Percentiles rank a stretch among this genome's conserved stretches.
Conservation (phyloP, 37 sponge, comb jelly and placozoan species). For the Beroe ovata region DNA sequence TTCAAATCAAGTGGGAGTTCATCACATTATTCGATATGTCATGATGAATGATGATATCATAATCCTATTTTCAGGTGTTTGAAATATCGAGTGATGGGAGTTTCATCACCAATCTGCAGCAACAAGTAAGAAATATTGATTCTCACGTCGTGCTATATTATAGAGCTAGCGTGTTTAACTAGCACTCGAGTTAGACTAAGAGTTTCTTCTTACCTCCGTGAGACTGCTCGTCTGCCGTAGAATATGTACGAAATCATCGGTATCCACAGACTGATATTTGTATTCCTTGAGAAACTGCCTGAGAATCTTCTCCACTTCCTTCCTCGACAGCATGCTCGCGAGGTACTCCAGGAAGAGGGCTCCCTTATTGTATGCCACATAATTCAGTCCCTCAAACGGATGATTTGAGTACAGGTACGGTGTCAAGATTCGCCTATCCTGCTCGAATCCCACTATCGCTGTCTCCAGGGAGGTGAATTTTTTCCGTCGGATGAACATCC, state of each 20-base stretch:
- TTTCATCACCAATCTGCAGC: too few species aligned
- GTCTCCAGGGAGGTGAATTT: neutral
- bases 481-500: neutral
- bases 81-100: too few species aligned
- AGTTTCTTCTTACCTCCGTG: too few species aligned
- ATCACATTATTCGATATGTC: too few species aligned
- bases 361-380: constrained; percentile 33
- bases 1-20: too few species aligned
- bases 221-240: neutral
- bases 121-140: too few species aligned
- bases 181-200: too few species aligned
- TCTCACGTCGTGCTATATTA: too few species aligned
- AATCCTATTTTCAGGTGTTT: too few species aligned
- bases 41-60: too few species aligned
- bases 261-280: constrained; percentile 20
- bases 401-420: neutral
- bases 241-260: constrained; percentile 8
- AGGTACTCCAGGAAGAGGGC: constrained; percentile 31
- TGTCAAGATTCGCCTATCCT: neutral
- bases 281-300: neutral
- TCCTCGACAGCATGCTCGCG: neutral
- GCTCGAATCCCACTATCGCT: neutral
- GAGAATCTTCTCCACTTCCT: neutral
- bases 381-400: neutral
- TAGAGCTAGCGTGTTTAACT: too few species aligned